Conservation (phyloP, 2,797 vertebrate genomes). For the Nyctalus aviator region DNA sequence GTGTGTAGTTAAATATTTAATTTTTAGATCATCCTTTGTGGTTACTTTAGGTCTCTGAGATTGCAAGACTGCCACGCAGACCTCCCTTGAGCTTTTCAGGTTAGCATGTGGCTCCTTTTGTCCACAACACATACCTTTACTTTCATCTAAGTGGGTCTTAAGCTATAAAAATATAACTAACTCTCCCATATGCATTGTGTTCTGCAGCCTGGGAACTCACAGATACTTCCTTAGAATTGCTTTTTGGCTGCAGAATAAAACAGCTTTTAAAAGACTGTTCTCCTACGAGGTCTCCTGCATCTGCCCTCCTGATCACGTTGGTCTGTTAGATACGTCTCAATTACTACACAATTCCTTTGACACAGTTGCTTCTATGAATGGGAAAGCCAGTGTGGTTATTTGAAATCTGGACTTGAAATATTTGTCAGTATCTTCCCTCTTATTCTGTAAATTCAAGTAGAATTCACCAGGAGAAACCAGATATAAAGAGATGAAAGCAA, state of each 20-base stretch:
- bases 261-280: neutral
- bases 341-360: neutral
- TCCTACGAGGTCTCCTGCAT: fast-evolving
- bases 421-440: neutral
- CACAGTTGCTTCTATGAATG: neutral
- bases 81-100: no score
- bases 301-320: no score
- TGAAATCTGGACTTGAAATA: conserved; percentile 17
- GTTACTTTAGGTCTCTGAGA: no score
- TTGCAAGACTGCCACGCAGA: no score
- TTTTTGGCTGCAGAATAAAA: neutral
- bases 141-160: neutral
- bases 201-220: neutral
- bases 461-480: neutral
- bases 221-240: neutral
- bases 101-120: no score
- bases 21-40: no score
- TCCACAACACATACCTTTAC: neutral
- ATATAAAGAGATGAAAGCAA: neutral
- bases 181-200: fast-evolving
- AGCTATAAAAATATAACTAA: neutral
- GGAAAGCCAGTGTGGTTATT: neutral
- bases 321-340: neutral
- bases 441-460: neutral
- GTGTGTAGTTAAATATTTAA: no score